Conservation (phyloP, 2,797 vertebrate genomes). For the Acanthiza pusilla region DNA sequence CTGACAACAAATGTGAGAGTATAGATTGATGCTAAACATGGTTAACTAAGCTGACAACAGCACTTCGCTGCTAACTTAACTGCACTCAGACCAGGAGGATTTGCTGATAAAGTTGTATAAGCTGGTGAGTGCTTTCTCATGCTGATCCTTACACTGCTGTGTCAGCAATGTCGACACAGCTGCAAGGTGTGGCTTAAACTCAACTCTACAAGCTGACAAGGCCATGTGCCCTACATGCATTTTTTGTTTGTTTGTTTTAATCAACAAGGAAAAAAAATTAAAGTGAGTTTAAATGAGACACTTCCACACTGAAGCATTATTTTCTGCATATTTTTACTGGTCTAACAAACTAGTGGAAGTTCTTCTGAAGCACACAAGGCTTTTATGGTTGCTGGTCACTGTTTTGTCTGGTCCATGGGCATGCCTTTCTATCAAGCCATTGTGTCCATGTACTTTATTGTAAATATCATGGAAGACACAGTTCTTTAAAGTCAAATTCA, state of each 20-base stretch:
- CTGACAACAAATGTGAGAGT: neutral
- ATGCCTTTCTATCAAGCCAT: neutral
- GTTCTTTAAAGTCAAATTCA: neutral
- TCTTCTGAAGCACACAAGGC: neutral
- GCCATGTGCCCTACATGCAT: rapidly evolving
- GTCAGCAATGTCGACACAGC: neutral
- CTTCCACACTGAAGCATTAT: neutral
- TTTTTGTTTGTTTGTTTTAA: neutral
- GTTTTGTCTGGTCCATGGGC: neutral
- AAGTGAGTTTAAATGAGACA: neutral
- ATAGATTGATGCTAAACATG: neutral
- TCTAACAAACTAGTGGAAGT: neutral
- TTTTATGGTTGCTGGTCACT: neutral
- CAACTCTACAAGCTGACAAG: neutral
- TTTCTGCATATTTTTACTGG: neutral
- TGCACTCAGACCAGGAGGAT: neutral
- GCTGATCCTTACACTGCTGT: neutral
- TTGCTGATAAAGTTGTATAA: neutral
- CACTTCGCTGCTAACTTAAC: neutral
- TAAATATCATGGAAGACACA: neutral
- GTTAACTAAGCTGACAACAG: neutral
- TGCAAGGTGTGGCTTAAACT: neutral
- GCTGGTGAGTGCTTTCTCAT: neutral
- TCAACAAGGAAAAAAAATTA: neutral
- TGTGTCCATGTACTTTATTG: neutral